These are phyloP conservation scores for Temnothorax nylanderi DNA, from an alignment of 1,140 invertebrate genomes.

Conservation along the genomic window DNA sequence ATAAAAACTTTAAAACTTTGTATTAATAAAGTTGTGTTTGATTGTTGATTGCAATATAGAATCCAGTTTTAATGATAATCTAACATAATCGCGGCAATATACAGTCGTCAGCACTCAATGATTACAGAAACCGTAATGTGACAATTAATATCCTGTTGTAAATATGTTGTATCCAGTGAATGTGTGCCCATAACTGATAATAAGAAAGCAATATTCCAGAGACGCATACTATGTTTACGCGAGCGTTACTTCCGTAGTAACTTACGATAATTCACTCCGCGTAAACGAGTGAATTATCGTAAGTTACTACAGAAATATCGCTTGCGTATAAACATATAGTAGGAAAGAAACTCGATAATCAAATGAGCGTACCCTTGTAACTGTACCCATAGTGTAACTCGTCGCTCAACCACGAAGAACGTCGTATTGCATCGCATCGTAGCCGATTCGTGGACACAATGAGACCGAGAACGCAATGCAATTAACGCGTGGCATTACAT, in stretches of 20 bases:
- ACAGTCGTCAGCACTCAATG: neutral
- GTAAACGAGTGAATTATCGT: no score
- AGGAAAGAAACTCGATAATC: neutral
- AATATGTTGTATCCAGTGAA: neutral
- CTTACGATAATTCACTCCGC: no score
- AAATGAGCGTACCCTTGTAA: neutral
- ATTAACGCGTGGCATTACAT: conserved; percentile 23
- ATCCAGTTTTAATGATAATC: neutral
- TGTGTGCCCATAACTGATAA: neutral
- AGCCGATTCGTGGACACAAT: conserved; percentile 8
- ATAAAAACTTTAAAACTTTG: neutral
- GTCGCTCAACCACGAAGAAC: neutral
- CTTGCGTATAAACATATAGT: no score
- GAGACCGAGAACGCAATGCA: neutral
- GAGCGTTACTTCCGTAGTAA: no score
- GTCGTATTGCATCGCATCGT: neutral
- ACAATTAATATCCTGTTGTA: neutral
- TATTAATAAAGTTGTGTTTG: neutral
- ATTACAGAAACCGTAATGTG: neutral
- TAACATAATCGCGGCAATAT: no score
- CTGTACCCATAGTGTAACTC: neutral
- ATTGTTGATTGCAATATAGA: neutral
- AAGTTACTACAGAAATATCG: no score
- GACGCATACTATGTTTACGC: no score
- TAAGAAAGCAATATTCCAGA: neutral